Base-by-base conservation (phyloP, 1,140 invertebrate genomes). In the Nasonia longicornis region DNA sequence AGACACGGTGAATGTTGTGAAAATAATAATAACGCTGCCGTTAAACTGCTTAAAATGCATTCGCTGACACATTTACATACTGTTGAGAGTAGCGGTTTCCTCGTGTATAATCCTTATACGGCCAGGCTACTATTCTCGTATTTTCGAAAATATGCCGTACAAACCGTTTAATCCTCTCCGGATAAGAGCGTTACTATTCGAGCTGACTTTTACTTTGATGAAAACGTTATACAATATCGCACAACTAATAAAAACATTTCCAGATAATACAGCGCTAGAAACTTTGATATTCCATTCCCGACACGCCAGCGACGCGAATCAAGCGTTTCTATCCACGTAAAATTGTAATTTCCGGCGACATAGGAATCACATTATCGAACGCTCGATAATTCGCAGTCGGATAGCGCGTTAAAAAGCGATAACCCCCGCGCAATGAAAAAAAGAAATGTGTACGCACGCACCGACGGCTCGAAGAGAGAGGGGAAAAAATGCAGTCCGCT, bases 401-500 rank as follows among this genome's bases (percentile, higher is more conserved):
- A 58, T 58, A 58, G 52, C 52, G 16, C 52, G 52, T 58, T 16
- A 16, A 58, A 58, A 58, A 58, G 52, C 52, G 52, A 58, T 58
- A 58, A 58, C 16, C 7, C 14, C 20, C 14, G 16, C 16, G 20
- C 10, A 42, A 7, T 20, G 20, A 20, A n/a, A 58, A 58, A 58
- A 58, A 16, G 16, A 58, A 58, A 58, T 20, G 52, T 16, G 52
- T 58, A n/a, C 52, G 26, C 26, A 58, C 52, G 52, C 52, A 58
- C 48, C 48, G 12, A 52, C 38, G 38, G 26, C 22, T 8, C 7
- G 26, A 26, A 26, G 26, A 26, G 26, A 4, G 22, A 69, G 45
- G 52, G 48, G 29, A n/a, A 77, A 22, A 77, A 79, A 45, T 42
- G 70, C 52, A 22, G 52, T 22, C 38, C 71, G 64, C 6, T 12